Conservation (phyloP, 2,113 vertebrate species). For the Galemys pyrenaicus region DNA sequence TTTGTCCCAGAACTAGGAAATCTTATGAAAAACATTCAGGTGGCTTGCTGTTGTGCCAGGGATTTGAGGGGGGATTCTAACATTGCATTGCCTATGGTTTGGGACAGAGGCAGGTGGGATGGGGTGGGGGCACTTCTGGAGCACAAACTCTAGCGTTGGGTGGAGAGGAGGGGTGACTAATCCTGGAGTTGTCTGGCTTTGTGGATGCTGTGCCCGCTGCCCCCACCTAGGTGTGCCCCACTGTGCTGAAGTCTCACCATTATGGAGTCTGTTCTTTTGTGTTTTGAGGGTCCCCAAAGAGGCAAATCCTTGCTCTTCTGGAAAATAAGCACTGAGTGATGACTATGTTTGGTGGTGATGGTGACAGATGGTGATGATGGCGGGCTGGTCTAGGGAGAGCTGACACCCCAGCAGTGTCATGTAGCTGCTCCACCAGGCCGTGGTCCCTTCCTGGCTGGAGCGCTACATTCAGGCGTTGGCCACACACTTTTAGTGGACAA, state of each 20-base stretch:
- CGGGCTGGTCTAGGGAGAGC: background rate
- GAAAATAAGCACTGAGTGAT: background rate
- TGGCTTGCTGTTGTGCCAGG: background rate
- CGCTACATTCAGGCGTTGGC: fast-evolving
- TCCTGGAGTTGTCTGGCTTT: background rate
- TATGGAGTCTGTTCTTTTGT: background rate
- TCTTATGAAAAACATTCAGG: background rate
- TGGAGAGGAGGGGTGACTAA: fast-evolving
- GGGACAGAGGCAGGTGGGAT: background rate
- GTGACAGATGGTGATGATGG: background rate
- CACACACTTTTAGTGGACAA: background rate
- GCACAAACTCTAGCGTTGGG: background rate
- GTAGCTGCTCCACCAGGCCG: background rate
- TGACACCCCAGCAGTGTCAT: fast-evolving
- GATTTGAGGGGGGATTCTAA: background rate
- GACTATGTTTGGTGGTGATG: background rate
- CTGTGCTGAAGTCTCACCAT: too few relatives aligned
- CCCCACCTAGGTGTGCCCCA: background rate
- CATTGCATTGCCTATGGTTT: background rate
- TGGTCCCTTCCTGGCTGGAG: background rate
- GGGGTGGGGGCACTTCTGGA: fast-evolving
- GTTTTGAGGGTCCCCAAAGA: background rate
- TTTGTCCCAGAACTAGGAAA: background rate
- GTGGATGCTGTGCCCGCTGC: background rate
- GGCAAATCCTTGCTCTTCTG: background rate